Conservation (phyloP, 1,140 invertebrate genomes). For the Papilio machaon region DNA sequence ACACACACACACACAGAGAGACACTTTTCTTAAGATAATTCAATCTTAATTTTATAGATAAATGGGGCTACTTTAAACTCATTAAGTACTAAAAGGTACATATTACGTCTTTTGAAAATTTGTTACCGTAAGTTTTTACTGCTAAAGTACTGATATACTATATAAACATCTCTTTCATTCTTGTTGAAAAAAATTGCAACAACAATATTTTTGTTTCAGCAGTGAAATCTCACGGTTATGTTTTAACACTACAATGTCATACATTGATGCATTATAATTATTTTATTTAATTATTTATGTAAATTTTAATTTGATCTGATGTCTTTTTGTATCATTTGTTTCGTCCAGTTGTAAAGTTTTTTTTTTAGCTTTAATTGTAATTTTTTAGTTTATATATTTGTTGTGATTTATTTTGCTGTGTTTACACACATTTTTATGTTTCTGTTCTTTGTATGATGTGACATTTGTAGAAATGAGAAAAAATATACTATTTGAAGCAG, state of each 20-base stretch:
- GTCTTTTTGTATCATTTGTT: neutral
- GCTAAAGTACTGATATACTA: neutral
- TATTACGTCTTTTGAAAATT: no score
- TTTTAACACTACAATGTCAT: no score
- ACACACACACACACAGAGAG: no score
- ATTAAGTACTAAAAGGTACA: no score
- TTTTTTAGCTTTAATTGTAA: constrained; percentile 6
- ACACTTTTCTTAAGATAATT: no score
- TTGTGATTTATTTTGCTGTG: constrained; percentile 3
- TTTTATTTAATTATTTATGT: neutral
- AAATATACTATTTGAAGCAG: constrained; percentile 70
- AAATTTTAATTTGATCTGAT: neutral
- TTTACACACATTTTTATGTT: constrained; percentile 43
- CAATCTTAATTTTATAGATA: no score
- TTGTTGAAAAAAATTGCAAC: no score
- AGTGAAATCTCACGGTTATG: no score
- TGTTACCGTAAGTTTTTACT: neutral
- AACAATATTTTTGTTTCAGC: no score
- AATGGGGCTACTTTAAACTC: no score
- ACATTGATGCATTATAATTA: neutral
- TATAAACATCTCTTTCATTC: neutral
- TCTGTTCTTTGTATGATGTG: constrained; percentile 45
- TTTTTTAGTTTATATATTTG: constrained; percentile 22
- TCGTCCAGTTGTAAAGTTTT: neutral
- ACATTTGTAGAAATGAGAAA: constrained; percentile 45